phyloP scores from a whole-genome alignment of 2,888 invertebrate genomes.

The Oscheius sp. region DNA sequence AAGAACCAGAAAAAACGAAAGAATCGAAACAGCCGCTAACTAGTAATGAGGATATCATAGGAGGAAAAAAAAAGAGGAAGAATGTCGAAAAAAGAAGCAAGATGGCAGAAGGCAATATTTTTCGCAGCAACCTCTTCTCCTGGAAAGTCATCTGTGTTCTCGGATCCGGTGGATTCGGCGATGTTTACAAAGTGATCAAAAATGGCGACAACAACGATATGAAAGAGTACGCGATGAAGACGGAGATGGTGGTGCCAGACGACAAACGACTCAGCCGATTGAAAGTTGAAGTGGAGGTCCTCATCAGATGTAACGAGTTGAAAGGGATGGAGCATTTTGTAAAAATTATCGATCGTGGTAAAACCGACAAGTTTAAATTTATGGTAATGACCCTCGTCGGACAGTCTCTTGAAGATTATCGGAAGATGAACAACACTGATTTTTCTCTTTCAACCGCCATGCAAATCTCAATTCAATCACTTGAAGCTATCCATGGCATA shows the following conservation, averaged over 20 bases:
- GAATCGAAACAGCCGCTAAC: too few species aligned
- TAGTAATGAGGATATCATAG: too few species aligned
- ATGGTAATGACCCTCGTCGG: conserved; percentile 31
- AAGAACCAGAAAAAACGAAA: too few species aligned
- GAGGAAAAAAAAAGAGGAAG: too few species aligned
- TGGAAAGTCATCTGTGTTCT: conserved; percentile 16
- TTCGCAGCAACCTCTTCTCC: not conserved
- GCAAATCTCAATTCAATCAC: conserved; percentile 17
- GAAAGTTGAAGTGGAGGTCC: conserved; percentile 23
- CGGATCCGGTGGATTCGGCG: conserved; percentile 29
- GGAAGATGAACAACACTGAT: not conserved
- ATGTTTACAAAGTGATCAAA: conserved; percentile 19
- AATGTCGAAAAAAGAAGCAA: not conserved
- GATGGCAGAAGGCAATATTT: not conserved
- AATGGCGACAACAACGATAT: not conserved
- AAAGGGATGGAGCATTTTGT: conserved; percentile 23
- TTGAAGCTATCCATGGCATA: conserved; percentile 12
- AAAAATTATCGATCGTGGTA: conserved; percentile 22
- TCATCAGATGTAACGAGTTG: not conserved
- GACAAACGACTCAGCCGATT: conserved; percentile 18
- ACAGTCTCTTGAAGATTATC: conserved; percentile 13
- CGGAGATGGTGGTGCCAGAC: conserved; percentile 23
- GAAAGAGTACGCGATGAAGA: conserved; percentile 32
- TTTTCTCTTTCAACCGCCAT: conserved; percentile 16
- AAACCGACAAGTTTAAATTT: conserved; percentile 27